phyloP scores from a whole-genome alignment of 2,888 invertebrate species.

The Loripinus fragilis region DNA sequence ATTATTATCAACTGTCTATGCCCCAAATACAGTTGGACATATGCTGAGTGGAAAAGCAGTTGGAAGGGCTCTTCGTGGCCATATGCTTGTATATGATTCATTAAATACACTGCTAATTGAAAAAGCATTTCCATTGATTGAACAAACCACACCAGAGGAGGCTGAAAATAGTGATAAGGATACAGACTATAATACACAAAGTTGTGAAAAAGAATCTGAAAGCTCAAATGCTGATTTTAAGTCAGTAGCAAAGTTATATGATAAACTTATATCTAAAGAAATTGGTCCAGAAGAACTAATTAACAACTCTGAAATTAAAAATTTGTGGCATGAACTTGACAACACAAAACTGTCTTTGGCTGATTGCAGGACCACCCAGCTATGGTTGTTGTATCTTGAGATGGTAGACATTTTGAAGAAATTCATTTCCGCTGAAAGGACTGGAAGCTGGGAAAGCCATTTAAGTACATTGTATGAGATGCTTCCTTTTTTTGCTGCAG shows the following conservation, averaged over 20 bases:
- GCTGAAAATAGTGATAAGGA: too few species aligned
- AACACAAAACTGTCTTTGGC: background rate
- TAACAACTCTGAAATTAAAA: background rate
- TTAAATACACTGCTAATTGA: too few species aligned
- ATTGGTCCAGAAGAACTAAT: background rate
- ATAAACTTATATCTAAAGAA: background rate
- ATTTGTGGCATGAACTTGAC: background rate
- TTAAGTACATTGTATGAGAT: slow-evolving; percentile 37
- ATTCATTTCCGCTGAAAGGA: slow-evolving; percentile 36
- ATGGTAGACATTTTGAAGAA: slow-evolving; percentile 29
- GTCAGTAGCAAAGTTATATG: background rate
- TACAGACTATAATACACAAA: background rate
- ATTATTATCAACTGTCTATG: slow-evolving; percentile 5
- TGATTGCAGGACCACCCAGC: background rate
- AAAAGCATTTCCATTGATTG: too few species aligned
- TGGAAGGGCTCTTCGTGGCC: slow-evolving; percentile 21
- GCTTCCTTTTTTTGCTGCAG: slow-evolving; percentile 55
- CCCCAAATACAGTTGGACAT: background rate
- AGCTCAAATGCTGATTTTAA: background rate
- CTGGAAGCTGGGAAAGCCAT: slow-evolving; percentile 33
- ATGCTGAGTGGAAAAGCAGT: slow-evolving; percentile 19
- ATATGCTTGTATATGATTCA: slow-evolving; percentile 4
- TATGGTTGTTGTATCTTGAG: slow-evolving; percentile 43
- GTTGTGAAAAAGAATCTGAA: too few species aligned
- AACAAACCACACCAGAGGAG: too few species aligned